A percentile compares a stretch with the other conserved stretches of the same genome.
Evolutionary conservation across 1,140 invertebrate genomes (phyloP).

Genomic region (Eriocheir sinensis): DNA sequence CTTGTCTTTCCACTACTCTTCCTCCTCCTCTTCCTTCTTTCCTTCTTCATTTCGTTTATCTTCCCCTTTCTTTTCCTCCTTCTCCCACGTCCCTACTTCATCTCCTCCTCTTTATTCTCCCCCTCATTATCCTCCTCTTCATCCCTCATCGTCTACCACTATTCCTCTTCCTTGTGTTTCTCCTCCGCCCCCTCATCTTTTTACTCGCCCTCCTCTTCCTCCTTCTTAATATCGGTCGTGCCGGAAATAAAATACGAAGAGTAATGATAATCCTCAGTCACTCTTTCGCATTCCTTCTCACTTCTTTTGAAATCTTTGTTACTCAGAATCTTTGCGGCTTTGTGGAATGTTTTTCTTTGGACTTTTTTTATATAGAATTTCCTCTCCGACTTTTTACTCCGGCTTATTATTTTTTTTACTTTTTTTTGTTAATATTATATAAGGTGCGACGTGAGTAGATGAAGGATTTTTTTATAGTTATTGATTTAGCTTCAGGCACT

Average conservation of each 20-base stretch:
- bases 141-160: too few species aligned
- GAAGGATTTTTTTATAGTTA: too few species aligned
- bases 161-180: too few species aligned
- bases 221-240: background rate
- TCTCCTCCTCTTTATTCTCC: background rate
- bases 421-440: background rate
- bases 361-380: background rate
- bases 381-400: background rate
- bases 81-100: too few species aligned
- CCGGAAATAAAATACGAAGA: conserved; percentile 16
- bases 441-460: too few species aligned
- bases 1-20: background rate
- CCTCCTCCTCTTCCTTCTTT: too few species aligned
- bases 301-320: background rate
- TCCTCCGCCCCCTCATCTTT: background rate
- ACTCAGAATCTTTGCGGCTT: background rate
- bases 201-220: background rate
- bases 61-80: background rate
- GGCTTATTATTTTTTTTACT: background rate
- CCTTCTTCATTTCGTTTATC: too few species aligned
- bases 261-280: background rate
- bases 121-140: background rate
- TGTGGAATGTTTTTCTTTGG: background rate
- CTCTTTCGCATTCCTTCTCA: background rate
- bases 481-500: background rate